These are phyloP conservation scores for Stictocephala bisonia DNA, from an alignment of 2,888 invertebrate species.

Conservation along the genomic window DNA sequence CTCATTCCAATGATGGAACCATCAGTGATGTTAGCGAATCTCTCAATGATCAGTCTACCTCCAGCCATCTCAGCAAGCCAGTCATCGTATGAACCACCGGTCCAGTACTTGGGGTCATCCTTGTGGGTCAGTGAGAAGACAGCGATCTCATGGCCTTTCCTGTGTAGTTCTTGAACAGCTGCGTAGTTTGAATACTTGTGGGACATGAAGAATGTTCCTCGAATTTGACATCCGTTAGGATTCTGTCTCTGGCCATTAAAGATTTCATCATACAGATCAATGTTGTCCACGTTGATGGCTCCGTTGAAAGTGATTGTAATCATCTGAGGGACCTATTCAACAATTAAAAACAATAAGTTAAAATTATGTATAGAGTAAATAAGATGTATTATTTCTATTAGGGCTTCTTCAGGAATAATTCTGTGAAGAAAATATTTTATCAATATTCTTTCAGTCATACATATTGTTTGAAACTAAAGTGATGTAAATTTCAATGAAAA, in stretches of 20 bases:
- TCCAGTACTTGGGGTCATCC: slow-evolving; percentile 92
- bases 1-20: slow-evolving; percentile 90
- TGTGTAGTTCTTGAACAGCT: slow-evolving; percentile 87
- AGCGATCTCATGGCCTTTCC: slow-evolving; percentile 91
- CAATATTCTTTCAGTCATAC: too few relatives aligned
- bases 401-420: too few relatives aligned
- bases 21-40: slow-evolving; percentile 92
- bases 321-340: slow-evolving; percentile 83
- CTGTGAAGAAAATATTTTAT: too few relatives aligned
- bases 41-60: slow-evolving; percentile 84
- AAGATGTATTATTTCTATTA: too few relatives aligned
- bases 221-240: slow-evolving; percentile 89
- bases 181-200: slow-evolving; percentile 95
- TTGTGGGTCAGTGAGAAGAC: slow-evolving; percentile 94
- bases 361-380: too few relatives aligned
- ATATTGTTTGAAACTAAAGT: too few relatives aligned
- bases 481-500: too few relatives aligned
- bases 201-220: slow-evolving; percentile 91
- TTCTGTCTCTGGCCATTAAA: slow-evolving; percentile 88
- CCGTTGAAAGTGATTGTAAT: slow-evolving; percentile 93
- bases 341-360: too few relatives aligned
- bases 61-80: slow-evolving; percentile 97
- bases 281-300: slow-evolving; percentile 92
- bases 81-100: slow-evolving; percentile 86
- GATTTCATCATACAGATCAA: slow-evolving; percentile 90